Percentiles rank a stretch among this genome's conserved stretches.
Conservation (phyloP, 2,113 vertebrate genomes). For the Chaenogobius annularis region DNA sequence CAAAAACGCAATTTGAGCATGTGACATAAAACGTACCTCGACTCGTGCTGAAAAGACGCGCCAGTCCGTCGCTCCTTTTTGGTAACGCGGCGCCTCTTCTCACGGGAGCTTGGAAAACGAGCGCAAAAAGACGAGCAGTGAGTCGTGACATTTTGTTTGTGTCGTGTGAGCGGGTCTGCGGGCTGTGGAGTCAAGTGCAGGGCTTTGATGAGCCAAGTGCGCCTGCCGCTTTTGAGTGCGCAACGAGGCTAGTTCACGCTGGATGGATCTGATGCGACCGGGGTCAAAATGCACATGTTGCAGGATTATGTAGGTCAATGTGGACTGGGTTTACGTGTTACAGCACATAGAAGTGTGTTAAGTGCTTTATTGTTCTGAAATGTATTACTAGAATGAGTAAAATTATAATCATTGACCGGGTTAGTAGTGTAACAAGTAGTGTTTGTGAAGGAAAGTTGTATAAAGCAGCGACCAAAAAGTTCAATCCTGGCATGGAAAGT, state of each 20-base stretch:
- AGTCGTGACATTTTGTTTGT: slow-evolving; percentile 71
- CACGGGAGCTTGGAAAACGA: slow-evolving; percentile 28
- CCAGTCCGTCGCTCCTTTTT: slow-evolving; percentile 29
- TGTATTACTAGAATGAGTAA: not conserved
- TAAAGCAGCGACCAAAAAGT: too few relatives aligned
- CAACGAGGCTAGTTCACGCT: slow-evolving; percentile 21
- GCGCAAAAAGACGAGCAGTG: slow-evolving; percentile 46
- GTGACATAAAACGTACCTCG: slow-evolving; percentile 51
- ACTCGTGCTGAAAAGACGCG: slow-evolving; percentile 58
- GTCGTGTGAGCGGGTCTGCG: slow-evolving; percentile 3
- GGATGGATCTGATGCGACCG: slow-evolving; percentile 18
- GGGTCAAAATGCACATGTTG: slow-evolving; percentile 38
- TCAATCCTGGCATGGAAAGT: too few relatives aligned
- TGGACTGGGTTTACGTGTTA: slow-evolving; percentile 10
- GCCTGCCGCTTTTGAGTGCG: slow-evolving; percentile 15
- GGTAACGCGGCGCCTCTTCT: slow-evolving; percentile 23
- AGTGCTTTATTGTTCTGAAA: not conserved
- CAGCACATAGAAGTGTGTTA: slow-evolving; percentile 30
- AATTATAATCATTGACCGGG: not conserved
- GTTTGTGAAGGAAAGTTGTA: not conserved
- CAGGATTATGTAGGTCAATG: slow-evolving; percentile 37
- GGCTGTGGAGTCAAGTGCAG: slow-evolving; percentile 42
- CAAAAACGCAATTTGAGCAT: not conserved
- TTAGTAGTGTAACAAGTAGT: not conserved
- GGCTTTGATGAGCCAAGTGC: slow-evolving; percentile 1